Conservation (phyloP, 2,888 invertebrate genomes). For the Hemaris fuciformis region DNA sequence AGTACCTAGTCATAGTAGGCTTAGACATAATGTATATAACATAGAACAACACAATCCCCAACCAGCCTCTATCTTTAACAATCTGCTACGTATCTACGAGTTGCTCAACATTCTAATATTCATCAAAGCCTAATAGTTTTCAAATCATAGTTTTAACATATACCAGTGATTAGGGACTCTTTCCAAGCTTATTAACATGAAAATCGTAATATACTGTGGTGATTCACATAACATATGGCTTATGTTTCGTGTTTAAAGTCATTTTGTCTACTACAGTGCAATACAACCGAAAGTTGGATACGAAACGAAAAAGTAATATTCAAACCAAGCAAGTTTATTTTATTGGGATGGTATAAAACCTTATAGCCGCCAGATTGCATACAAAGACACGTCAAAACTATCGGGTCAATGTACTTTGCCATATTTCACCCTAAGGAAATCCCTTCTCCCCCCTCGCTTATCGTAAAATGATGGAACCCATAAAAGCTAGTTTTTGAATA, state of each 20-base stretch:
- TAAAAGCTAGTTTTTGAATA: constrained; percentile 15
- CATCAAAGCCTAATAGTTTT: too few species aligned
- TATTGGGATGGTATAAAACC: not conserved
- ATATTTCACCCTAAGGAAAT: constrained; percentile 47
- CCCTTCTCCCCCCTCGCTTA: constrained; percentile 44
- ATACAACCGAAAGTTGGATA: not conserved
- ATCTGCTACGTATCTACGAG: too few species aligned
- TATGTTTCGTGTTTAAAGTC: too few species aligned
- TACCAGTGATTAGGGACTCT: too few species aligned
- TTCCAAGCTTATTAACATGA: too few species aligned
- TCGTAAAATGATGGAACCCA: constrained; percentile 18
- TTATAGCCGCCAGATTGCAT: constrained; percentile 38
- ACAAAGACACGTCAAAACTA: constrained; percentile 47
- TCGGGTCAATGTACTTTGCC: constrained; percentile 49
- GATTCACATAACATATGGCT: not conserved
- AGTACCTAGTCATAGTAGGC: too few species aligned
- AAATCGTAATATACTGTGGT: too few species aligned
- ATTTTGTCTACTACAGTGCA: not conserved
- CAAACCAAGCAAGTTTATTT: not conserved
- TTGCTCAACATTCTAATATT: too few species aligned
- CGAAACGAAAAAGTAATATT: not conserved
- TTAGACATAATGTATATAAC: too few species aligned
- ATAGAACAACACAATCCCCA: too few species aligned
- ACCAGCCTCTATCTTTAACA: too few species aligned
- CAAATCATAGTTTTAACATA: too few species aligned